A percentile compares a stretch with the other conserved stretches of the same genome.
These are phyloP conservation scores for Brachionus rotundiformis DNA, from an alignment of 1,140 invertebrate genomes.

Conservation along the genomic window DNA sequence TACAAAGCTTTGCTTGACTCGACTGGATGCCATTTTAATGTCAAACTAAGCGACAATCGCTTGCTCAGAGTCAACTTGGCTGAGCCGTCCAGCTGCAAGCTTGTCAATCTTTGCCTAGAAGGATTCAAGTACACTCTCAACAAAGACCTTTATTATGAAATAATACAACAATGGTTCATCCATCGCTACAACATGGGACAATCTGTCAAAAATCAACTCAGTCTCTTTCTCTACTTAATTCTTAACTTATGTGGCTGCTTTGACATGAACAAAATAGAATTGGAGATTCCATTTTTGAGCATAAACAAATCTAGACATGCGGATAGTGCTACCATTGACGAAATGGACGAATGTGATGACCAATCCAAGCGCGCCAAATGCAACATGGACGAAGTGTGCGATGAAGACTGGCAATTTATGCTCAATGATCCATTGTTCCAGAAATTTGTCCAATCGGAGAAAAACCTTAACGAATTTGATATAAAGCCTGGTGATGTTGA, in stretches of 20 bases:
- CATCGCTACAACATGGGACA: conserved; percentile 39
- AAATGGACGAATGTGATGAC: background rate
- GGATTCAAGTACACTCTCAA: conserved; percentile 43
- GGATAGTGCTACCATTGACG: background rate
- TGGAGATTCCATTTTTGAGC: conserved; percentile 35
- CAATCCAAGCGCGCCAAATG: conserved; percentile 23
- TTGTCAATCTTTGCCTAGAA: conserved; percentile 42
- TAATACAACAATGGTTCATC: conserved; percentile 49
- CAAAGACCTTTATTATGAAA: conserved; percentile 33
- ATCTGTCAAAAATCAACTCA: conserved; percentile 35
- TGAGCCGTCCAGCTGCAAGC: conserved; percentile 9
- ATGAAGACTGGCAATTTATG: conserved; percentile 48
- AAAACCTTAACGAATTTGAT: conserved; percentile 46
- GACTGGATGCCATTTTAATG: conserved; percentile 27
- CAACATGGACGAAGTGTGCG: background rate
- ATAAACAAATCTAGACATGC: background rate
- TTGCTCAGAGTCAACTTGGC: conserved; percentile 17
- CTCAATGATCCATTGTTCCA: conserved; percentile 23
- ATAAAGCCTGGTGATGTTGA: background rate
- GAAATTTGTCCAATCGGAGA: conserved; percentile 28
- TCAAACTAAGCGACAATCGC: conserved; percentile 22
- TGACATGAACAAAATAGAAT: conserved; percentile 47
- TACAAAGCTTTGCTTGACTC: conserved; percentile 22
- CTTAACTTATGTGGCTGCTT: conserved; percentile 46
- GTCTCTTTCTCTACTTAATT: conserved; percentile 24